Percentiles rank a stretch among this genome's conserved stretches.
Evolutionary conservation across 2,113 vertebrate genomes (phyloP).

Genomic region (Dicrurus megarhynchus): DNA sequence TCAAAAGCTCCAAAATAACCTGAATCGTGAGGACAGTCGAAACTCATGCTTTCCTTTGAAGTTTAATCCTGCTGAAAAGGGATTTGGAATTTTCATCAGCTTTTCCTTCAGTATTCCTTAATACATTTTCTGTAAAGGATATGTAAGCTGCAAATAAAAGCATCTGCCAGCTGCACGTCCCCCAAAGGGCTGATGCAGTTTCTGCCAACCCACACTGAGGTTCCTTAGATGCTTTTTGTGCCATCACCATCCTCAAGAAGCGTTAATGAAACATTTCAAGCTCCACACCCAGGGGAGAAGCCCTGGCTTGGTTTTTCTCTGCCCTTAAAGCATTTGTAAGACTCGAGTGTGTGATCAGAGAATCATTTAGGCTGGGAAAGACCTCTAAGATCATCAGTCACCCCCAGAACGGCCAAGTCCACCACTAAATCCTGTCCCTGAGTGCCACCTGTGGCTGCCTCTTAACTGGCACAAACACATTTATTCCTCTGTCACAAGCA

Average conservation of each 20-base stretch:
- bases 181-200: not conserved
- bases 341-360: not conserved
- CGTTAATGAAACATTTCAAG: not conserved
- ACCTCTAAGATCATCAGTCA: not conserved
- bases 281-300: not conserved
- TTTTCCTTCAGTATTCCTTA: not conserved
- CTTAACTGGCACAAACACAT: not conserved
- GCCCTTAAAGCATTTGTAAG: not conserved
- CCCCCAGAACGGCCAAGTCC: not conserved
- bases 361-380: not conserved
- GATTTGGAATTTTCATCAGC: not conserved
- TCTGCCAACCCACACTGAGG: not conserved
- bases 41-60: not conserved
- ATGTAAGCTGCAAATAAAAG: not conserved
- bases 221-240: not conserved
- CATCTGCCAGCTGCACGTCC: rapidly evolving
- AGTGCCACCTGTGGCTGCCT: not conserved
- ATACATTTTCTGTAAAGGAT: not conserved
- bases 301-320: rapidly evolving
- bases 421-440: not conserved
- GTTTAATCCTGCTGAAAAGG: not conserved
- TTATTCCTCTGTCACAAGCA: not conserved
- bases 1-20: not conserved
- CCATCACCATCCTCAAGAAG: not conserved
- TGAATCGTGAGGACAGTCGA: not conserved